Base-by-base conservation (phyloP, 2,888 invertebrate species). In the Serripes groenlandicus region DNA sequence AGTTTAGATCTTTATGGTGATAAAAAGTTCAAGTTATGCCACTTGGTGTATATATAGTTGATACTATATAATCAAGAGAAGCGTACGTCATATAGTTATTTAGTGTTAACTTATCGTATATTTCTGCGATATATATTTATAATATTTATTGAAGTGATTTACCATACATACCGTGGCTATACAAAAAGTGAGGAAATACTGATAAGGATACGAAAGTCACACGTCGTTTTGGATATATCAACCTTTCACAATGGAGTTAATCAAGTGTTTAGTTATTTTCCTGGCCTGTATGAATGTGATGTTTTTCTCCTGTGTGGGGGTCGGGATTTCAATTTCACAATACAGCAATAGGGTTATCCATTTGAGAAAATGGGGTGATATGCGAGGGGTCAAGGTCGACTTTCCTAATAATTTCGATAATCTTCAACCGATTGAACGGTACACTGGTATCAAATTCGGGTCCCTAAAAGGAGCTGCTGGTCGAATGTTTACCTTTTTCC, bases 361-460 rank as follows among this genome's bases (percentile, higher is more conserved):
- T 28, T 32, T 72, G 1, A 49, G 30, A 7, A 28, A 62, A n/a
- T 37, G 49, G 21, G 81, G 81, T 5, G 75, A 74, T 21, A 68
- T 81, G 28, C 56, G 85, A 3, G 85, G 85, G 26, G 85, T 85
- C 15, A 77, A 78, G 32, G 85, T 85, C 3, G 85, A 85, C 26
- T 85, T 85, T 49, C 72, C 85, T 15, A 78, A 78, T 34, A 78
- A 73, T 26, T 58, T 34, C 7, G 49, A 75, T 28, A 64, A 72
- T 23, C 64, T 85, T 0, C 54, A 75, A 34, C 34, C 78, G 5
- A 77, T 85, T 1, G 85, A 85, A 28, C 62, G 81, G 18, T 85
- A 71, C 60, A 71, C 81, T n/a, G 81, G 78, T 49, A 34, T 85
- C 32, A 75, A 76, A 37, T 85, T 78, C 30, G 85, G 66, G 9